Conservation (phyloP, 2,113 vertebrate genomes). For the Gymnarchus niloticus region DNA sequence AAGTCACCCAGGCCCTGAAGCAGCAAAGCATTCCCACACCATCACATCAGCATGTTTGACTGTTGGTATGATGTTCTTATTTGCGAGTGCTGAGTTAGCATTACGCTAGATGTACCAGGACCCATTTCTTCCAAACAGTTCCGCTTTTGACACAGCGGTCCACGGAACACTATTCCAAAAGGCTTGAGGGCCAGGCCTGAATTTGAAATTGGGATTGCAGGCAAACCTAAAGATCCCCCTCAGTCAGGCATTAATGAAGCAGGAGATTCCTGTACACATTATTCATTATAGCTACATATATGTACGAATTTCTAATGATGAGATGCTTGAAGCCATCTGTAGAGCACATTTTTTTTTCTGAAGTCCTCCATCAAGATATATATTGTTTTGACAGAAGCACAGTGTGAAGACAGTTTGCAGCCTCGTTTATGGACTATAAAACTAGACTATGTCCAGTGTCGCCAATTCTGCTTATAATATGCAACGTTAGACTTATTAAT, state of each 20-base stretch:
- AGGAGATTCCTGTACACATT: background rate
- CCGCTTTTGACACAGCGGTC: background rate
- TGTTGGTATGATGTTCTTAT: too few species aligned
- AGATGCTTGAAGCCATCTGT: background rate
- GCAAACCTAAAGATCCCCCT: too few species aligned
- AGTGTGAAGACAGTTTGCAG: background rate
- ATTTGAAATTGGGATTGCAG: too few species aligned
- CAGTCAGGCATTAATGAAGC: background rate
- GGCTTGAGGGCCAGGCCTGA: too few species aligned
- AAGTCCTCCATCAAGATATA: background rate
- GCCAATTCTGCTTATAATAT: background rate
- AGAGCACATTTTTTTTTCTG: background rate
- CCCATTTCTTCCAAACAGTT: background rate
- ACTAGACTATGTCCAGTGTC: background rate
- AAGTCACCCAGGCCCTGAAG: too few species aligned
- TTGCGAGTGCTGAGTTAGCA: too few species aligned
- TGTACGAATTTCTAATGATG: background rate
- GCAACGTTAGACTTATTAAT: background rate
- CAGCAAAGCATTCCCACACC: too few species aligned
- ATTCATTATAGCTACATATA: too few species aligned
- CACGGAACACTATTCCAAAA: background rate
- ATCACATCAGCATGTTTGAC: too few species aligned
- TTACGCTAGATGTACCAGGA: background rate
- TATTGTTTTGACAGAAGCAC: background rate
- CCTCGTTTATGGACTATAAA: background rate